Evolutionary conservation across 2,888 invertebrate species (phyloP).

Genomic region (Plagiodera versicolora): DNA sequence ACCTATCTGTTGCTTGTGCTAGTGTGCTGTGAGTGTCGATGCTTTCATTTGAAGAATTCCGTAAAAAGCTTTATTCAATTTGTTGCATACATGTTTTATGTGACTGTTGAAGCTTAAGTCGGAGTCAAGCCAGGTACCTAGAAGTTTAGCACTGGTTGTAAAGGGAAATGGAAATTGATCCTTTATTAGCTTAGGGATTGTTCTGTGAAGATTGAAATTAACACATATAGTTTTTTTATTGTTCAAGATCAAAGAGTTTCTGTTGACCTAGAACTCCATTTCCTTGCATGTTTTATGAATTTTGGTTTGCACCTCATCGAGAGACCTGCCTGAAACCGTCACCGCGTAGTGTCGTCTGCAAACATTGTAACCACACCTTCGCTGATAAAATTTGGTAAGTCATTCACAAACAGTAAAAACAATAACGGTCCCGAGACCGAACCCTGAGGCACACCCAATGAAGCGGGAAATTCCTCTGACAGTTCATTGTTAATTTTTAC

Average conservation of each 20-base stretch:
- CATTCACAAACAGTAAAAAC: conserved; percentile 10
- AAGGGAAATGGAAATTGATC: neutral
- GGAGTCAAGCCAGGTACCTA: conserved; percentile 6
- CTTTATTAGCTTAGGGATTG: neutral
- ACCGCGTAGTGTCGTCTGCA: conserved; percentile 10
- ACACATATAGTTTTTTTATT: conserved; percentile 7
- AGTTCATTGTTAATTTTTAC: conserved; percentile 6
- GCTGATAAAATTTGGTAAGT: neutral
- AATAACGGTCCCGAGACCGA: conserved; percentile 6
- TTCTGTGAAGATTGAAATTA: conserved; percentile 2
- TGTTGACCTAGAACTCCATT: conserved; percentile 5
- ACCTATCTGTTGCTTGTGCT: no score
- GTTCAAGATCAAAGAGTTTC: conserved; percentile 5
- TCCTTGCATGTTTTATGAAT: neutral
- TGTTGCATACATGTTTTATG: neutral
- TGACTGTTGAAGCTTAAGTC: neutral
- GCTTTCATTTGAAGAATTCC: conserved; percentile 1
- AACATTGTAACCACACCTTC: conserved; percentile 7
- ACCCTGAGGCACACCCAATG: conserved; percentile 4
- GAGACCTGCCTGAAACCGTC: conserved; percentile 4
- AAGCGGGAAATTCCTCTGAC: conserved; percentile 1
- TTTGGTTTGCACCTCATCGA: conserved; percentile 1
- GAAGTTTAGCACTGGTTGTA: neutral
- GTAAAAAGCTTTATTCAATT: conserved; percentile 1
- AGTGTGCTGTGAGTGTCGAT: neutral